Percentiles rank a stretch among this genome's conserved stretches.
phyloP scores from a whole-genome alignment of 2,113 vertebrate species.

The Rutilus rutilus region DNA sequence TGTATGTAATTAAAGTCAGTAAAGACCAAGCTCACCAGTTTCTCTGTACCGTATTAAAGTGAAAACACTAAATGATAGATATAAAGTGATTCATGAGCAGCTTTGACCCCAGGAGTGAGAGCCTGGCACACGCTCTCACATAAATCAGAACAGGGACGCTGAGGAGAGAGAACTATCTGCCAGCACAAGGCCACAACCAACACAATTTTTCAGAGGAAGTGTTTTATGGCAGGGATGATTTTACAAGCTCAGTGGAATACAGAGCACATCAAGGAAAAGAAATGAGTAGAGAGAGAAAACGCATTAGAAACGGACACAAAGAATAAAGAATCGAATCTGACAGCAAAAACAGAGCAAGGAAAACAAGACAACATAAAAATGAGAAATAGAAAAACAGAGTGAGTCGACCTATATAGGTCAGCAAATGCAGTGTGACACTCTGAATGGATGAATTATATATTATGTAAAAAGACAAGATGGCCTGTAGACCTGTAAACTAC shows the following conservation, averaged over 20 bases:
- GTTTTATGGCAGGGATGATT: constrained; percentile 23
- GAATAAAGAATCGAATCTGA: neutral
- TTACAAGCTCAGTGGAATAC: constrained; percentile 12
- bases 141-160: neutral
- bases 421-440: constrained; percentile 12
- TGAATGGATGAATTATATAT: neutral
- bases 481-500: constrained; percentile 2
- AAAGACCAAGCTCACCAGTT: neutral
- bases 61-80: constrained; percentile 1
- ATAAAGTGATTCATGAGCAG: constrained; percentile 5
- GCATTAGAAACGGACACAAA: neutral
- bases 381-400: neutral
- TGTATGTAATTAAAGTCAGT: neutral
- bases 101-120: constrained; percentile 2
- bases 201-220: constrained; percentile 1
- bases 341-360: neutral
- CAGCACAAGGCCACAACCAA: constrained; percentile 32
- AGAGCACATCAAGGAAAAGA: neutral
- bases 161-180: neutral
- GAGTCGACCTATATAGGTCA: neutral
- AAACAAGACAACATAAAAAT: neutral
- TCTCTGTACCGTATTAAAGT: neutral
- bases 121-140: neutral
- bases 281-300: neutral
- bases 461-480: neutral